Conservation (phyloP, 2,888 invertebrate genomes). For the Yponomeuta cagnagella region DNA sequence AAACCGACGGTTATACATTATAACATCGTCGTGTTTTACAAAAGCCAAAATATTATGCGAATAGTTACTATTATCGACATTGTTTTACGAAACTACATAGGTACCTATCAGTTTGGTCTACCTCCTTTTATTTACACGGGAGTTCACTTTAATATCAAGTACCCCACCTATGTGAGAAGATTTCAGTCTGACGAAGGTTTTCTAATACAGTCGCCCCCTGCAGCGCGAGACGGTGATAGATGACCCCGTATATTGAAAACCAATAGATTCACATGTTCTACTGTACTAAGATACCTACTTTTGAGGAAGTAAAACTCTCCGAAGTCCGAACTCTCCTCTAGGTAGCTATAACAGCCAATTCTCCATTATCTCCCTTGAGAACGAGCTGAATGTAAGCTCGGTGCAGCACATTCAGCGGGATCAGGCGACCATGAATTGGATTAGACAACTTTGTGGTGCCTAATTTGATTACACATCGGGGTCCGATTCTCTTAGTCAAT, state of each 20-base stretch:
- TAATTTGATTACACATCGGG: conserved; percentile 38
- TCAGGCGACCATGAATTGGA: conserved; percentile 55
- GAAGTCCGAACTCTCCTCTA: too few relatives aligned
- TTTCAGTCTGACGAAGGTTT: conserved; percentile 55
- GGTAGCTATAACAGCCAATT: too few relatives aligned
- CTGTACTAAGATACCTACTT: too few relatives aligned
- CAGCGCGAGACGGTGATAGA: conserved; percentile 64
- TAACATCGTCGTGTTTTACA: too few relatives aligned
- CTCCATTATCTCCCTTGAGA: too few relatives aligned
- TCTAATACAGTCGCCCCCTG: conserved; percentile 72
- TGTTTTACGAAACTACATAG: too few relatives aligned
- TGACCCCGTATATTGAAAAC: conserved; percentile 68
- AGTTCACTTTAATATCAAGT: not conserved
- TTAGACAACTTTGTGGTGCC: conserved; percentile 36
- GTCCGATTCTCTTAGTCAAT: conserved; percentile 15
- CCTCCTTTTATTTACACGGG: not conserved
- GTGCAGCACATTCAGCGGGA: conserved; percentile 34
- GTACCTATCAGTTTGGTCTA: not conserved
- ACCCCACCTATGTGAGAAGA: not conserved
- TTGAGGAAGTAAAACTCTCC: too few relatives aligned
- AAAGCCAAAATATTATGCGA: too few relatives aligned
- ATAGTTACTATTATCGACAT: too few relatives aligned
- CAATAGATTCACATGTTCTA: conserved; percentile 39
- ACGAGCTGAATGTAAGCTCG: too few relatives aligned
- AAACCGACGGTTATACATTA: too few relatives aligned